Evolutionary conservation across 2,888 invertebrate species (phyloP).

Genomic region (Horisme vitalbata): DNA sequence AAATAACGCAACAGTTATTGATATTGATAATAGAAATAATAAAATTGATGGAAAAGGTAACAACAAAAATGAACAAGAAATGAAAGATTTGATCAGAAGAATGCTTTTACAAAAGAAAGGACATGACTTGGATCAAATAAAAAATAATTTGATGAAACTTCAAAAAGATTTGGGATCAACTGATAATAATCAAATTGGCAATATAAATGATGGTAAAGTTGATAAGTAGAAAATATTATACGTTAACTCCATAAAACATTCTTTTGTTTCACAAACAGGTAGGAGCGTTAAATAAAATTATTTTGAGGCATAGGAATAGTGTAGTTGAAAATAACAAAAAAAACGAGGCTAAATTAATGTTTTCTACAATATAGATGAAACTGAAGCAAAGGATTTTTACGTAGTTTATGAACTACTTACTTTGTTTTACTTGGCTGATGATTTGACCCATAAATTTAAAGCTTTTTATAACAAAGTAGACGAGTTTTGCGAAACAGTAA

Average conservation of each 20-base stretch:
- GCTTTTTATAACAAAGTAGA: slow-evolving; percentile 42
- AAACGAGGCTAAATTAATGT: slow-evolving; percentile 8
- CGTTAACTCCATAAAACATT: no score
- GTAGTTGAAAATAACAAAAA: slow-evolving; percentile 4
- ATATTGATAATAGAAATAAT: slow-evolving; percentile 37
- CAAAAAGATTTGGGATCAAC: slow-evolving; percentile 46
- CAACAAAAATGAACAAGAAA: slow-evolving; percentile 41
- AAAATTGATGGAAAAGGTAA: slow-evolving; percentile 26
- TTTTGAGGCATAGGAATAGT: no score
- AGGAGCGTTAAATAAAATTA: no score
- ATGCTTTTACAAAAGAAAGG: slow-evolving; percentile 51
- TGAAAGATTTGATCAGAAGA: slow-evolving; percentile 53
- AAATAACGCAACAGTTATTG: slow-evolving; percentile 68
- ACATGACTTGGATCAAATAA: slow-evolving; percentile 47
- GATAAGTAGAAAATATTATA: slow-evolving; percentile 19
- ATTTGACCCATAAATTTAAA: slow-evolving; percentile 18
- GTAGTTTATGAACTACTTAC: slow-evolving; percentile 15
- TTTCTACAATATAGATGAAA: slow-evolving; percentile 5
- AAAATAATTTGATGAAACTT: slow-evolving; percentile 47
- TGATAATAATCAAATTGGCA: slow-evolving; percentile 35
- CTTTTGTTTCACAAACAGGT: no score
- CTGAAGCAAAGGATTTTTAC: slow-evolving; percentile 6
- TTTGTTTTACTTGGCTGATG: slow-evolving; percentile 20
- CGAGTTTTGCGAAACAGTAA: slow-evolving; percentile 41
- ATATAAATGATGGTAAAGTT: slow-evolving; percentile 29